These are phyloP conservation scores for Ctenopoma multispine DNA, from an alignment of 2,797 vertebrate species.

Conservation along the genomic window DNA sequence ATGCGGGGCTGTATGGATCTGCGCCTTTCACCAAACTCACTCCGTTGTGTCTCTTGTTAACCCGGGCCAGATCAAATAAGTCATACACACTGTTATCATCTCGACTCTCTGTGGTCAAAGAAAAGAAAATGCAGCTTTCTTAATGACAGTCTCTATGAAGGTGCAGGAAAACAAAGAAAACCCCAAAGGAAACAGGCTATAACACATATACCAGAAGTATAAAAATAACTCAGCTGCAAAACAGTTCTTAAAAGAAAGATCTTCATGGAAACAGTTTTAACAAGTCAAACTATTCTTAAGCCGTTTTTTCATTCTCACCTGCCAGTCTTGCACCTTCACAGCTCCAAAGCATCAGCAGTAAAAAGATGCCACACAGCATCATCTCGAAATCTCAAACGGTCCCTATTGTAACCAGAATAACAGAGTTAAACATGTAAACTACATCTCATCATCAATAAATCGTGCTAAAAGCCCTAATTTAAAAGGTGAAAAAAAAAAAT, in stretches of 20 bases:
- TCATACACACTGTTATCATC: constrained; percentile 96
- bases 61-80: constrained; percentile 90
- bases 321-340: constrained; percentile 84
- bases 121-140: constrained; percentile 23
- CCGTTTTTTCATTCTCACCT: constrained; percentile 87
- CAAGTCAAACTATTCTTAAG: too few species aligned
- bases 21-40: constrained; percentile 92
- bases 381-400: constrained; percentile 75
- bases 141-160: constrained; percentile 25
- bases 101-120: constrained; percentile 78
- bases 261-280: too few species aligned
- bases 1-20: constrained; percentile 93
- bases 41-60: constrained; percentile 87
- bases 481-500: background rate
- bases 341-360: constrained; percentile 84
- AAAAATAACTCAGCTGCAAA: background rate
- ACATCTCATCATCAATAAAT: background rate
- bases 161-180: constrained; percentile 22
- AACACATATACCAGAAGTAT: background rate
- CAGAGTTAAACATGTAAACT: constrained; percentile 34
- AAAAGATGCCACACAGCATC: constrained; percentile 84
- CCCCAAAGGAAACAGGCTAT: background rate
- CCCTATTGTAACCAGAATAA: constrained; percentile 50
- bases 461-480: background rate
- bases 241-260: background rate